These are phyloP conservation scores for Rutpela maculata DNA, from an alignment of 2,888 invertebrate species.

Conservation along the genomic window DNA sequence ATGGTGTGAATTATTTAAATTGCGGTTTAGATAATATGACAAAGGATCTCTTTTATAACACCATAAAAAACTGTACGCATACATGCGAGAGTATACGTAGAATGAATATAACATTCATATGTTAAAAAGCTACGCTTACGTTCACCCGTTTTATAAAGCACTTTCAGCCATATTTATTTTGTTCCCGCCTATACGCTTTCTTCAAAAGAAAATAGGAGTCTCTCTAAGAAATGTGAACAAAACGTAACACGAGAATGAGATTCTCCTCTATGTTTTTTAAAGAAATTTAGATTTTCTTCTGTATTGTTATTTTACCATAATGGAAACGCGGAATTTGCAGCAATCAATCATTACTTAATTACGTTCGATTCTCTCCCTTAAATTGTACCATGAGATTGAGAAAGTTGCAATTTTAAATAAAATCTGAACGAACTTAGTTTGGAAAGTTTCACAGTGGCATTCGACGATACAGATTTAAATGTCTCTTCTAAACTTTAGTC, in stretches of 20 bases:
- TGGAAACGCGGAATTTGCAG: neutral
- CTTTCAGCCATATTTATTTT: neutral
- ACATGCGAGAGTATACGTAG: neutral
- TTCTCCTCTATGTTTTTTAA: neutral
- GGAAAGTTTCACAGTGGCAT: neutral
- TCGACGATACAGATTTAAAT: conserved; percentile 4
- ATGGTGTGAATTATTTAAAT: no score
- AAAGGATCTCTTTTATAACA: neutral
- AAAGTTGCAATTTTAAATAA: neutral
- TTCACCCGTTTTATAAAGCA: neutral
- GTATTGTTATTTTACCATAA: neutral
- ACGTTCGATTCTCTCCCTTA: neutral
- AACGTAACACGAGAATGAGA: neutral
- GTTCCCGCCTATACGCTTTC: neutral
- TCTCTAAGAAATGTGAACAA: neutral
- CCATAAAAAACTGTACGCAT: neutral
- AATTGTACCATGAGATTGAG: neutral
- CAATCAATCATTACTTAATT: conserved; percentile 1
- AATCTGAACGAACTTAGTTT: neutral
- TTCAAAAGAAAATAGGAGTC: neutral
- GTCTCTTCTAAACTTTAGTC: neutral
- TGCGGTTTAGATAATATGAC: neutral
- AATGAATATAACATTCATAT: neutral
- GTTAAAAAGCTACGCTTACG: neutral
- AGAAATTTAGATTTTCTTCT: neutral